Evolutionary conservation across 1,140 invertebrate genomes (phyloP), one percentile per base, ranked within the genome.

Genomic region (Batillaria attramentaria): DNA sequence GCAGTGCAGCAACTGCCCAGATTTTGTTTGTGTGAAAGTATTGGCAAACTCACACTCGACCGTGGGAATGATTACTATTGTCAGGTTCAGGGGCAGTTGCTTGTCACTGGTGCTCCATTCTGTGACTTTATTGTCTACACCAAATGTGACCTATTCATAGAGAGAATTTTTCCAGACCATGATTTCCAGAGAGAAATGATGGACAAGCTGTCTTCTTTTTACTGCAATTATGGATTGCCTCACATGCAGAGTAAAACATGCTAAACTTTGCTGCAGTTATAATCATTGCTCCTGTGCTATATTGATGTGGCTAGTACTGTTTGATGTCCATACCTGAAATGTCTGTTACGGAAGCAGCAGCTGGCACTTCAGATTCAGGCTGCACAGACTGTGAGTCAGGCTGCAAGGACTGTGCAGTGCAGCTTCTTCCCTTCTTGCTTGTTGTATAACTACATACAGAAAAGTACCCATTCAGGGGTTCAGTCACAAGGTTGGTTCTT

Each of bases 121-220:
- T 79, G 77, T 79, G 73, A 81, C 43, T 81, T 81, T 69, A 60
- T 81, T 35, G 70, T 78, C 0, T 77, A 28, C 43, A 82, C 81
- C 50, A 76, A 82, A 31, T 62, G 62, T 28, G 74, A 82, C 28
- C 31, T 80, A 16, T n/a, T 37, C 69, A 46, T 68, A 8, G 20
- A 77, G 41, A 73, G 70, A 43, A 77, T 82, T 35, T 54, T 39
- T 43, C 78, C 81, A 28, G 20, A 81, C 42, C 37, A 65, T 31
- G 18, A 28, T 24, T 79, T 74, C 46, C 73, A 79, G 43, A 73
- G 2, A 13, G 24, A 73, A 6, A 68, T 80, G 72, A 39, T 80
- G 18, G 24, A 74, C 16, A 78, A 78, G 41, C 43, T 78, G 50
- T n/a, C 6, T 41, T 20, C 39, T 42, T 41, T 77, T 8, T 77